Conservation (phyloP, 53 echinoderm and acorn worm genomes). For the Glandiceps talaboti region DNA sequence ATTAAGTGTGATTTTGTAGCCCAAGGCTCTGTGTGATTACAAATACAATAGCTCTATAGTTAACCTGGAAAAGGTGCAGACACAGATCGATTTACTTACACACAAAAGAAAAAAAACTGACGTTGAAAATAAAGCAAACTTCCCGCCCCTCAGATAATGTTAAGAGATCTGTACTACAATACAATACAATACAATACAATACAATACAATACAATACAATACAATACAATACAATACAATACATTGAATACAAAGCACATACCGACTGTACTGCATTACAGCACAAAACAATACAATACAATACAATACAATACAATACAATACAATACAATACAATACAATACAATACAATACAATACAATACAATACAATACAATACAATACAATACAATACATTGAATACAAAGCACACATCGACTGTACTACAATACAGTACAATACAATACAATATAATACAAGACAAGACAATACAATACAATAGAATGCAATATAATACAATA, state of each 20-base stretch:
- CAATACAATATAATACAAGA: neutral
- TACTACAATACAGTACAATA: neutral
- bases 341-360: neutral
- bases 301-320: neutral
- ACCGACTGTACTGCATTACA: neutral
- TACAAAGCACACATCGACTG: neutral
- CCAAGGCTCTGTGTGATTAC: too few species aligned
- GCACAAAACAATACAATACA: neutral
- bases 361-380: neutral
- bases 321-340: neutral
- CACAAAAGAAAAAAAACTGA: too few species aligned
- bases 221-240: neutral
- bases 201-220: neutral
- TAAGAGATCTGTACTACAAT: too few species aligned
- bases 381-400: neutral
- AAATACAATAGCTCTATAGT: too few species aligned
- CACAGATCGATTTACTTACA: too few species aligned
- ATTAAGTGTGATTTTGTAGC: too few species aligned
- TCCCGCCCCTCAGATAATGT: too few species aligned
- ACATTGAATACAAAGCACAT: too few species aligned
- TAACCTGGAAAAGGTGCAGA: too few species aligned
- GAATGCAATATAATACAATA: neutral
- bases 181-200: neutral
- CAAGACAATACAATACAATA: neutral
- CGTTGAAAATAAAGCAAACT: too few species aligned